These are phyloP conservation scores for Cremastobaeus sp. DNA, from an alignment of 2,888 invertebrate genomes.

Conservation along the genomic window DNA sequence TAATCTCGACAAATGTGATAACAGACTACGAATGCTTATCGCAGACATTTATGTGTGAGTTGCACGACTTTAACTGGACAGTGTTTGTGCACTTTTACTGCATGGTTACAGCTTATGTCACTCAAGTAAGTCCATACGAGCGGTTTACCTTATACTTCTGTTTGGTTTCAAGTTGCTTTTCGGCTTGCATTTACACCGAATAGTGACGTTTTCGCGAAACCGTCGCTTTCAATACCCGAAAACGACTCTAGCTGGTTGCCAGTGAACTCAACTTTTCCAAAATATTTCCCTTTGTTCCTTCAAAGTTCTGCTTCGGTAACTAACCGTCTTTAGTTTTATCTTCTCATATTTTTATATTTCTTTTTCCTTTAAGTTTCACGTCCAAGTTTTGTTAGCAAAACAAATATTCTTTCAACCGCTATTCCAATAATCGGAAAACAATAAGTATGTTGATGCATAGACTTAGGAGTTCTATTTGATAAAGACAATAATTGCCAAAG, in stretches of 20 bases:
- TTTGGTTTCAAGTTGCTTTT: neutral
- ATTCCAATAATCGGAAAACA: too few relatives aligned
- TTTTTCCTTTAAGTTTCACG: too few relatives aligned
- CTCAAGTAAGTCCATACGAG: conserved; percentile 37
- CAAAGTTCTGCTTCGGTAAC: conserved; percentile 25
- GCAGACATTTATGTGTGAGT: conserved; percentile 16
- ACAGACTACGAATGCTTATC: neutral
- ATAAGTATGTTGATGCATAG: too few relatives aligned
- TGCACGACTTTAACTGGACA: neutral
- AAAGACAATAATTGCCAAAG: conserved; percentile 15
- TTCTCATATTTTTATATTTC: neutral
- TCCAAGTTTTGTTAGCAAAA: too few relatives aligned
- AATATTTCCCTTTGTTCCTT: conserved; percentile 6
- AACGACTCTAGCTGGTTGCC: neutral
- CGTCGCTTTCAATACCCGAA: neutral
- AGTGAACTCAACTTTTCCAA: conserved; percentile 1
- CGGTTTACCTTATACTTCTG: conserved; percentile 23
- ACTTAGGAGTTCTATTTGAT: neutral
- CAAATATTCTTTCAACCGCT: too few relatives aligned
- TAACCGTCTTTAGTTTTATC: neutral
- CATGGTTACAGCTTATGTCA: conserved; percentile 58
- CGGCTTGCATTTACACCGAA: neutral
- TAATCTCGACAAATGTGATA: conserved; percentile 18
- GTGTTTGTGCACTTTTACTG: conserved; percentile 20
- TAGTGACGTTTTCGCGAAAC: neutral